Evolutionary conservation across 2,797 vertebrate species (phyloP).

Genomic region (Peromyscus eremicus): DNA sequence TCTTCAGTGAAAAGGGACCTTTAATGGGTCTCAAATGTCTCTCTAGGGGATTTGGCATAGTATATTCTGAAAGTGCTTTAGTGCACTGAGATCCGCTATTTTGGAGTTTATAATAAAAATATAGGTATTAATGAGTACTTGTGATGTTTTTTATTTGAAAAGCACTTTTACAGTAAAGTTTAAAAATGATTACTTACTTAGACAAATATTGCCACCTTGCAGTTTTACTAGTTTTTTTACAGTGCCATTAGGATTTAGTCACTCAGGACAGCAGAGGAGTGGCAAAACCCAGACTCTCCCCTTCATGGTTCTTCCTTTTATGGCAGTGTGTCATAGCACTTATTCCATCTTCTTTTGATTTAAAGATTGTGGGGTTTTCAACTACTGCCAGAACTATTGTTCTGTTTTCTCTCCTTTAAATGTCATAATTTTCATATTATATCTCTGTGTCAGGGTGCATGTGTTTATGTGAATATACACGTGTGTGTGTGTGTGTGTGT

Average conservation of each 20-base stretch:
- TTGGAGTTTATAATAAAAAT: not conserved
- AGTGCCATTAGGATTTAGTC: not conserved
- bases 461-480: not conserved
- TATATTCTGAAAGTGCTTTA: not conserved
- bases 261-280: not conserved
- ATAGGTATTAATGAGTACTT: not conserved
- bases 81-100: not conserved
- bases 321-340: not conserved
- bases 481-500: no score
- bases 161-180: not conserved
- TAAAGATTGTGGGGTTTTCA: not conserved
- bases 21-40: no score
- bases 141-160: not conserved
- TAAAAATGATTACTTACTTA: not conserved
- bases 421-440: not conserved
- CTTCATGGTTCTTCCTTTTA: not conserved
- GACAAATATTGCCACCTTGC: not conserved
- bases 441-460: not conserved
- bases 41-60: not conserved
- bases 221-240: not conserved
- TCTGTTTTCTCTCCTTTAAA: not conserved
- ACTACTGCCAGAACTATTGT: not conserved
- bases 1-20: not conserved
- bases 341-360: not conserved
- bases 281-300: no score